Base-by-base conservation (phyloP, 1,140 invertebrate genomes). In the Delia radicum region DNA sequence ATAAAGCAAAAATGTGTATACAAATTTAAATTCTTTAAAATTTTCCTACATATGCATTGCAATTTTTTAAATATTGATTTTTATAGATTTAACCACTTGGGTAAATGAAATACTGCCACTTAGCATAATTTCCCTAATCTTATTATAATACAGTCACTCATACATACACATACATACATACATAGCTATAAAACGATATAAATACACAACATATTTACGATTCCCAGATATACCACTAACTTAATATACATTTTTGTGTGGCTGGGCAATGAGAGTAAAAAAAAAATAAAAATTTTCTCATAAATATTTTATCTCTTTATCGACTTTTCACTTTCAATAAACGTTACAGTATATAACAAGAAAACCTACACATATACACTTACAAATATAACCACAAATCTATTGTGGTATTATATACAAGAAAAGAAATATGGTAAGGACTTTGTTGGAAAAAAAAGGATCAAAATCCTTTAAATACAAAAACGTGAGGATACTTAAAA, bases 251-350 rank as follows among this genome's bases (percentile, higher is more conserved):
- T 33, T 33, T 55, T 55, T 55, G n/a, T 55, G 48, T 18, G 48
- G 48, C n/a, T 55, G 48, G 48, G 48, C 15, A 42, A 21, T 21
- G 48, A 55, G 15, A 55, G n/a, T 8, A 21, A 55, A 55, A 21
- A 55, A 55, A 31, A 24, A 31, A 69, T 10, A 37, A 69, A 37
- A 69, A 37, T 21, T 69, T 31, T 69, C 29, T 31, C 65, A 69
- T 33, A 37, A 69, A 69, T 69, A 69, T 69, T 69, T 69, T 69
- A 69, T 69, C 65, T 69, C 65, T 69, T 69, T 69, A 69, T 69
- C 65, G 65, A 69, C 29, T 69, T 69, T 69, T 69, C 65, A 69
- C 65, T 69, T 69, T 69, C 65, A 33, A 69, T 69, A 69, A 69
- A 69, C 24, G 65, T 69, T 69, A 18, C 65, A 21, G n/a, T 31